Conservation (phyloP, 2,888 invertebrate species). For the Tribolium freemani region DNA sequence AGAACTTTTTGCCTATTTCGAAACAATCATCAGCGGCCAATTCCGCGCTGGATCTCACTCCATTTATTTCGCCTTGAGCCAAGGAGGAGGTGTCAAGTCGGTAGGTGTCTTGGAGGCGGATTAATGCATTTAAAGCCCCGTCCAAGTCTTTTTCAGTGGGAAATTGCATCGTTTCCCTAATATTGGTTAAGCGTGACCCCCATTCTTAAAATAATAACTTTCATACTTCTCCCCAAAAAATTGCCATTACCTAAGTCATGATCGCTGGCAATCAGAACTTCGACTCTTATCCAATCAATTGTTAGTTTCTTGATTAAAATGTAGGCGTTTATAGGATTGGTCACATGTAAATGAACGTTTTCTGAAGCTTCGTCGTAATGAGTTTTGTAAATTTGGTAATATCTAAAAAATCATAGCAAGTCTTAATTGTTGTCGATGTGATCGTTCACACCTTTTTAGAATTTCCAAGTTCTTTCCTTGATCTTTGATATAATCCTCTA, state of each 20-base stretch:
- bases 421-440: background rate
- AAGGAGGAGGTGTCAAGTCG: conserved; percentile 89
- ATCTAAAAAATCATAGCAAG: conserved; percentile 68
- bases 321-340: conserved; percentile 96
- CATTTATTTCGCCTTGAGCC: conserved; percentile 89
- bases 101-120: conserved; percentile 92
- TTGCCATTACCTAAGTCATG: conserved; percentile 75
- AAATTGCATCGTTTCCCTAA: conserved; percentile 83
- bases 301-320: conserved; percentile 94
- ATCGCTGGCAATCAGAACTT: conserved; percentile 81
- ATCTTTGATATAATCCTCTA: conserved; percentile 86
- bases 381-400: conserved; percentile 78
- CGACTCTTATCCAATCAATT: conserved; percentile 89
- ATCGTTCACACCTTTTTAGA: conserved; percentile 75
- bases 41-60: conserved; percentile 82
- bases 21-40: conserved; percentile 93
- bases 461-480: conserved; percentile 86
- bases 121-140: conserved; percentile 95
- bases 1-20: conserved; percentile 93
- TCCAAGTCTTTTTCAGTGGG: conserved; percentile 94
- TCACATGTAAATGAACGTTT: conserved; percentile 85
- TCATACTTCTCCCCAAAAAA: background rate
- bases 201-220: conserved; percentile 72
- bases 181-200: conserved; percentile 80
- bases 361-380: conserved; percentile 84